A percentile compares a stretch with the other conserved stretches of the same genome.
Evolutionary conservation across 2,888 invertebrate genomes (phyloP).

Genomic region (Lepidocyrtoides sp.): DNA sequence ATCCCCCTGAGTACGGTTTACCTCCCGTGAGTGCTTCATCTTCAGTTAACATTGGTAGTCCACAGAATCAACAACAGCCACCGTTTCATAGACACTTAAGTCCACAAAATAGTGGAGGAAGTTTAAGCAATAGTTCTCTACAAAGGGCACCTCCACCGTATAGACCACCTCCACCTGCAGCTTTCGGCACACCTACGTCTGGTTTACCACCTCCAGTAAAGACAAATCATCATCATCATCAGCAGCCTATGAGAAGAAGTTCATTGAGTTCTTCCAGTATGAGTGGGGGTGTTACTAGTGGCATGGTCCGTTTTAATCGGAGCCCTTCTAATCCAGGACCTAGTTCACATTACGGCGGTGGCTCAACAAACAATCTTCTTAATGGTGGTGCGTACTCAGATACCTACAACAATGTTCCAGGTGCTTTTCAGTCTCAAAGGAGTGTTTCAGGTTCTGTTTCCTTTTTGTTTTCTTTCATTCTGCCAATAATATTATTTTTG

Average conservation of each 20-base stretch:
- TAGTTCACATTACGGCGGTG: slow-evolving; percentile 57
- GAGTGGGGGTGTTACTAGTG: slow-evolving; percentile 66
- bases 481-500: no score
- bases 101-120: slow-evolving; percentile 72
- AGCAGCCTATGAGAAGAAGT: slow-evolving; percentile 79
- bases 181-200: slow-evolving; percentile 79
- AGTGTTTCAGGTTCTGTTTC: slow-evolving; percentile 83
- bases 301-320: slow-evolving; percentile 66
- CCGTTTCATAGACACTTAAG: slow-evolving; percentile 65
- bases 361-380: slow-evolving; percentile 74
- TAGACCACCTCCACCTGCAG: slow-evolving; percentile 88
- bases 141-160: slow-evolving; percentile 87
- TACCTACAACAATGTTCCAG: slow-evolving; percentile 18
- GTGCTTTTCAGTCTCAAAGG: slow-evolving; percentile 80
- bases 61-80: slow-evolving; percentile 73
- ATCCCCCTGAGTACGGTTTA: slow-evolving; percentile 82
- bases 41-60: slow-evolving; percentile 62
- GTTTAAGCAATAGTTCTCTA: slow-evolving; percentile 80
- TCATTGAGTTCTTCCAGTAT: slow-evolving; percentile 80
- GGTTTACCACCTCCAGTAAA: slow-evolving; percentile 79
- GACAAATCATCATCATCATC: slow-evolving; percentile 24
- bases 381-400: slow-evolving; percentile 43
- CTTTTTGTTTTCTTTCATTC: slow-evolving; percentile 15
- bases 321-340: slow-evolving; percentile 75
- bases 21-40: slow-evolving; percentile 79